A percentile compares a stretch with the other conserved stretches of the same genome.
Conservation (phyloP, 2,113 vertebrate genomes). For the Tachysurus vachellii region DNA sequence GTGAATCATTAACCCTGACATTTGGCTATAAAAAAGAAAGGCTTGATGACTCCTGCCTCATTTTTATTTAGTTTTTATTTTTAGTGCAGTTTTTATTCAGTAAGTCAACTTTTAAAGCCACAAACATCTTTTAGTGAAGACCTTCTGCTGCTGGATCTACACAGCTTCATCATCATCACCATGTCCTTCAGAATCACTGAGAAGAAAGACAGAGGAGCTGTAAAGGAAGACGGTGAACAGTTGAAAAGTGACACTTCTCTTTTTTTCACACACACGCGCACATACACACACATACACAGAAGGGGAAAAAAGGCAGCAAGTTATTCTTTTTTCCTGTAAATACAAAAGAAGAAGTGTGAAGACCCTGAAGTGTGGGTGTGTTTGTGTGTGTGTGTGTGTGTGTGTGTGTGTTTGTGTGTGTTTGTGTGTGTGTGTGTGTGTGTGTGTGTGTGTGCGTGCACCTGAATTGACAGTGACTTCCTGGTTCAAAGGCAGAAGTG, state of each 20-base stretch:
- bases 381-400: not conserved
- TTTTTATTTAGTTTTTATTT: too few species aligned
- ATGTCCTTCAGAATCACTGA: conserved; percentile 33
- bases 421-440: not conserved
- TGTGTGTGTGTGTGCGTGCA: not conserved
- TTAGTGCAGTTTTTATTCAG: not conserved
- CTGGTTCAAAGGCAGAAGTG: conserved; percentile 25
- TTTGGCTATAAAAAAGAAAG: not conserved
- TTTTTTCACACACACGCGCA: not conserved
- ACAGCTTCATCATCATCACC: conserved; percentile 61
- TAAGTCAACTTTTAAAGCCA: conserved; percentile 20
- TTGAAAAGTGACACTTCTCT: not conserved
- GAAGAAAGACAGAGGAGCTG: conserved; percentile 26
- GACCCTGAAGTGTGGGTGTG: not conserved
- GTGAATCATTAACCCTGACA: not conserved
- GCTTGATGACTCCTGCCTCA: not conserved
- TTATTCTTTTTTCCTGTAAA: not conserved
- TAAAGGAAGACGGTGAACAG: not conserved
- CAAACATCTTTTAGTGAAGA: conserved; percentile 53
- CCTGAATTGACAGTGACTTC: conserved; percentile 5
- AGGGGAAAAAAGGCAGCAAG: not conserved
- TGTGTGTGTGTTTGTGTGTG: not conserved
- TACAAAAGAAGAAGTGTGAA: not conserved
- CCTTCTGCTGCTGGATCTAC: conserved; percentile 48
- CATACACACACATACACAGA: too few species aligned